Base-by-base conservation (phyloP, 92 coral and sea anemone species). In the Parazoanthus atlanticus region DNA sequence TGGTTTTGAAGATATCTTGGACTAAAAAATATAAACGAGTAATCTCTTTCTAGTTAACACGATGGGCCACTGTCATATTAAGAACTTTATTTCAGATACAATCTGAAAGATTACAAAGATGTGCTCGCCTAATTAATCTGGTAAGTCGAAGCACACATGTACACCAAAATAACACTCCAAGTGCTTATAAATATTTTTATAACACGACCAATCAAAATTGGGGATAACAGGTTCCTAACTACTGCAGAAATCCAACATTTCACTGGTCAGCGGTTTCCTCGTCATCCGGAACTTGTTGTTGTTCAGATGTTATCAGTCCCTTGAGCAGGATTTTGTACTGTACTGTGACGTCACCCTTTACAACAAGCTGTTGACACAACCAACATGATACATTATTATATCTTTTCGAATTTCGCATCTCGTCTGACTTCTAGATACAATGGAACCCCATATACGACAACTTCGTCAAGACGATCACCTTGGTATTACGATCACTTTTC, bases 261-360 rank as follows among this genome's bases (percentile, higher is more conserved):
- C 78, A 84, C 19, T 66, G 77, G 58, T 76, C 92, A 77, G 85
- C 79, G 81, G 75, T 49, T 41, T 86, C 47, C 17, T 80, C 86
- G 13, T 90, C 82, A 49, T 38, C 88, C 52, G 29, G 74, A 77
- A 89, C 76, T 65, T 81, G 89, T 46, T 47, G 86, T 23, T 79
- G 93, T 34, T 92, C 95, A 15, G 98, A 92, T 49, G 98, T 93
- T 56, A 97, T 92, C 29, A 97, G 85, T 30, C 99, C 99, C 86
- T 91, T 94, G 12, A 97, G 91, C 23, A 95, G 91, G 64, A 97
- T 93, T 90, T 91, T 94, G 95, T 97, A 97, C 76, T 95, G 99
- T 36, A 93, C 93, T 36, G 98, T 93, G 80, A 93, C 95, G 88
- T 97, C 99, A 85, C 96, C 96, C 80, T 97, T 97, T 58, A 97